These are phyloP conservation scores for Plebejus melissa DNA, from an alignment of 2,888 invertebrate species.

Conservation along the genomic window DNA sequence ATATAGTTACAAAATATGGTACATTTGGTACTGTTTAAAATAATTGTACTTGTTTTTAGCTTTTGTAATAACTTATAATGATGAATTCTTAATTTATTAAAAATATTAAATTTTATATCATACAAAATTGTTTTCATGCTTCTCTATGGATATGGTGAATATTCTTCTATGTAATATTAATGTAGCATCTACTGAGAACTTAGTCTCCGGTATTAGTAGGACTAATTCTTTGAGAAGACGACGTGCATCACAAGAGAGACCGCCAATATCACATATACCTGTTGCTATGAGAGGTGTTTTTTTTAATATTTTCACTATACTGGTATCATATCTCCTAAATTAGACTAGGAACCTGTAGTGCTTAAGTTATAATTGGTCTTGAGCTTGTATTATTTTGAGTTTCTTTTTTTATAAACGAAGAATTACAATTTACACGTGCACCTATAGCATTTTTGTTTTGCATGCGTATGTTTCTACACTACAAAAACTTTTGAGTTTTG, in stretches of 20 bases:
- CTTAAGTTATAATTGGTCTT: too few relatives aligned
- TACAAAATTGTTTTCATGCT: constrained; percentile 44
- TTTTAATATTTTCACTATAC: neutral
- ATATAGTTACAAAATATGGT: neutral
- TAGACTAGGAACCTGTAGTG: too few relatives aligned
- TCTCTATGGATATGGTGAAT: constrained; percentile 40
- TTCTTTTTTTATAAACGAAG: too few relatives aligned
- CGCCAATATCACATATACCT: constrained; percentile 69
- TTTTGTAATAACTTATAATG: neutral
- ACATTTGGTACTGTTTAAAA: neutral
- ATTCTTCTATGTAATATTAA: constrained; percentile 21
- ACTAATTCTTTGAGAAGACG: constrained; percentile 58
- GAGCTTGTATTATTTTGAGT: too few relatives aligned
- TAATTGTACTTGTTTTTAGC: neutral
- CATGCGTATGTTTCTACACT: neutral
- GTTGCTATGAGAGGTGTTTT: constrained; percentile 65
- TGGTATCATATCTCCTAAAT: neutral
- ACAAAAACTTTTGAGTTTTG: neutral
- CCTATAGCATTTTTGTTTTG: neutral
- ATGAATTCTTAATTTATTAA: neutral
- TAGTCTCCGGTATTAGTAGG: constrained; percentile 58
- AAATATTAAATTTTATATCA: neutral
- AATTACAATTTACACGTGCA: neutral
- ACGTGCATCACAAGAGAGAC: constrained; percentile 67
- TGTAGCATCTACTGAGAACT: constrained; percentile 65